Evolutionary conservation across 2,113 vertebrate genomes (phyloP).

Genomic region (Tenrec ecaudatus): DNA sequence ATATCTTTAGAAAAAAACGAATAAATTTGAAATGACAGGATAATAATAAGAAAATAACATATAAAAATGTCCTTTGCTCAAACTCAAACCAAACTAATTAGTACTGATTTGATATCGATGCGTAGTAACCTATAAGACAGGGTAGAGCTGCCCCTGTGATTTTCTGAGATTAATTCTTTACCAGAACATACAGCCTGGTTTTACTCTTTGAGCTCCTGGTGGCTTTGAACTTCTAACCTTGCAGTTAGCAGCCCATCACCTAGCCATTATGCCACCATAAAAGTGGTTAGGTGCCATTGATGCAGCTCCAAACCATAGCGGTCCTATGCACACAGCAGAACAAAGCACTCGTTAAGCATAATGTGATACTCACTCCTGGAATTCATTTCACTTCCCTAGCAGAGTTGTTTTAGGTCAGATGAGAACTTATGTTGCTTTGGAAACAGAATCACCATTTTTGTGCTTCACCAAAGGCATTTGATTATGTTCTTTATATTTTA

Average conservation of each 20-base stretch:
- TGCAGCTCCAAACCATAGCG: too few relatives aligned
- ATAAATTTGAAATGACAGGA: too few relatives aligned
- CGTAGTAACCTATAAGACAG: neutral
- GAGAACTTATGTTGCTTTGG: neutral
- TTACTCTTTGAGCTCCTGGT: neutral
- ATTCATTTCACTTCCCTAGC: neutral
- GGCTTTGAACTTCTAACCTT: neutral
- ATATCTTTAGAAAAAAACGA: too few relatives aligned
- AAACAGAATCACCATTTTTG: neutral
- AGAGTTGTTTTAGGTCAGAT: neutral
- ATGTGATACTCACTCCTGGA: neutral
- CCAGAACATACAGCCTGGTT: too few relatives aligned
- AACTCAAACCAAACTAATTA: neutral
- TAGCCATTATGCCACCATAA: too few relatives aligned
- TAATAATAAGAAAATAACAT: too few relatives aligned
- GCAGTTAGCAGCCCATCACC: neutral
- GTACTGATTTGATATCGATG: rapidly evolving
- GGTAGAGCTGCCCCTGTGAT: too few relatives aligned
- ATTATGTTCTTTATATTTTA: neutral
- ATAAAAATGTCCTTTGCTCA: too few relatives aligned
- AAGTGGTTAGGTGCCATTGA: too few relatives aligned
- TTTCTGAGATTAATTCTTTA: too few relatives aligned
- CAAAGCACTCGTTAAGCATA: neutral
- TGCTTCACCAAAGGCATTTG: neutral
- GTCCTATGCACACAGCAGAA: too few relatives aligned